Base-by-base conservation (phyloP, 2,113 vertebrate species). In the Cyanistes caeruleus region DNA sequence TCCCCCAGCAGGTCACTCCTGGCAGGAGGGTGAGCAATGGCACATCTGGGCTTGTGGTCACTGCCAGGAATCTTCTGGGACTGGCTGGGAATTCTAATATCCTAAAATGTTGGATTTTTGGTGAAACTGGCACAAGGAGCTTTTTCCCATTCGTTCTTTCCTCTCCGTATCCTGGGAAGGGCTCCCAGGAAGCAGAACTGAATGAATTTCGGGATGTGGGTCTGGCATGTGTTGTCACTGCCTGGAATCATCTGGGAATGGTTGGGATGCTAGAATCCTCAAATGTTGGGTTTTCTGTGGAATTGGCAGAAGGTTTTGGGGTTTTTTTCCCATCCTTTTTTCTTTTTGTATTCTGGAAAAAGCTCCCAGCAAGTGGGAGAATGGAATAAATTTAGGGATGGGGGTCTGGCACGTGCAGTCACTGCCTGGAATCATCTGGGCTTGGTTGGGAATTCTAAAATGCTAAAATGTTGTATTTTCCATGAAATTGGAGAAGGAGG, bases 271-370 rank as follows among this genome's bases (percentile, higher is more conserved):
- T 22, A 22, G 52, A 51, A 51, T 41, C 28, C 44, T 39, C 33
- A 62, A 77, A 49, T 25, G 15, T 31, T 46, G 22, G 1, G 2
- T 37, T 53, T 59, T 31, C 48, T 39, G 21, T 35, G 22, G 2
- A 63, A 53, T 0, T 27, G 17, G 24, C 16, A 31, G 5, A 37
- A 25, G 8, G 4, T 6, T 3, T 2, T 21, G 6, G 4, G 8
- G 2, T 21, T 31, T 60, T 35, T 59, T 18, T 21, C 4, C 11
- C 5, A 6, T 28, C 7, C 2, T 4, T 44, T 28, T 31, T 30
- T 56, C 14, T 4, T 2, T 12, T 43, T 43, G 43, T 43, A 43
- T 43, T 43, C 21, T 39, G 58, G 49, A 9, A 55, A 46, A 13
- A 20, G 39, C 13, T 53, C 27, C 11, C 48, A 14, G 37, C 9